These are phyloP conservation scores for Oplegnathus fasciatus DNA, from an alignment of 2,113 vertebrate genomes.

Conservation along the genomic window DNA sequence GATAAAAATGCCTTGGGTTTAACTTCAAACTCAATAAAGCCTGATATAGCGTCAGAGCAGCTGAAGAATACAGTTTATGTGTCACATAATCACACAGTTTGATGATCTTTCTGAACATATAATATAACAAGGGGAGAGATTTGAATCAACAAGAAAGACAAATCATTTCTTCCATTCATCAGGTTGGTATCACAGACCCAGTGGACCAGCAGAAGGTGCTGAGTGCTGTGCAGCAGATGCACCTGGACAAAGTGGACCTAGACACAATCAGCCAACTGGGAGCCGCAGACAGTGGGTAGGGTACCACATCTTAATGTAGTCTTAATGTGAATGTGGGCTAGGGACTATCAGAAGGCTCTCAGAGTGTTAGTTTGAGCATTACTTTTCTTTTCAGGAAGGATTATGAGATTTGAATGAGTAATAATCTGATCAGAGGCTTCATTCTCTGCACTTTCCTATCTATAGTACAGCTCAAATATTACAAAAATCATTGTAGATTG, in stretches of 20 bases:
- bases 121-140: neutral
- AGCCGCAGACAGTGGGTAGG: conserved; percentile 85
- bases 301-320: neutral
- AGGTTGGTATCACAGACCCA: conserved; percentile 89
- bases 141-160: neutral
- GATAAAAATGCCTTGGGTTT: neutral
- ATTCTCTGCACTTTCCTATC: neutral
- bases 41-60: neutral
- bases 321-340: too few species aligned
- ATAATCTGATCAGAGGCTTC: neutral
- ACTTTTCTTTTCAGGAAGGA: neutral
- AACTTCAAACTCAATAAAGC: neutral
- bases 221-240: conserved; percentile 86
- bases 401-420: neutral
- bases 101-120: neutral
- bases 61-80: neutral
- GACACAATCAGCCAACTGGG: conserved; percentile 81
- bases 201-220: conserved; percentile 90
- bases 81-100: neutral
- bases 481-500: neutral
- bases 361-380: neutral
- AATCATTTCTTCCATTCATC: conserved; percentile 28
- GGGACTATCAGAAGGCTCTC: neutral
- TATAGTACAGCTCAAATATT: neutral
- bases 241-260: conserved; percentile 86